These are phyloP conservation scores for Darevskia mixta DNA, from an alignment of 2,797 vertebrate genomes.

Conservation along the genomic window DNA sequence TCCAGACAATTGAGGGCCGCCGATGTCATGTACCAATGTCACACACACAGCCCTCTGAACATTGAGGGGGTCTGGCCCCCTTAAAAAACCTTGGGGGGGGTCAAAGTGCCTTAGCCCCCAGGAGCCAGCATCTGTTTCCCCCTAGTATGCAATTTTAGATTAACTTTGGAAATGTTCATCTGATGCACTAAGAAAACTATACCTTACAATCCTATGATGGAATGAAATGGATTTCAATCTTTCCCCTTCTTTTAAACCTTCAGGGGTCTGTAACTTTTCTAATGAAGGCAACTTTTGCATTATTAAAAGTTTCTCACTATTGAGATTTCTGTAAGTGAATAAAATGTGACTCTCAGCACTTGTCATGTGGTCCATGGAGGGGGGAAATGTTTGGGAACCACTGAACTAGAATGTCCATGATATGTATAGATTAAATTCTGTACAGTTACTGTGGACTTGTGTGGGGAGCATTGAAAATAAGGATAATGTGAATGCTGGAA, in stretches of 20 bases:
- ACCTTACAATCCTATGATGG: slow-evolving; percentile 18
- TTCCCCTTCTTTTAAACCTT: not conserved
- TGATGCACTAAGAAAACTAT: not conserved
- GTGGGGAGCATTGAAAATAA: not conserved
- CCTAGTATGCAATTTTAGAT: slow-evolving; percentile 34
- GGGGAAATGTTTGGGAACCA: too few species aligned
- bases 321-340: not conserved
- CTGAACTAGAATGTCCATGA: not conserved
- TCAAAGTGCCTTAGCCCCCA: too few species aligned
- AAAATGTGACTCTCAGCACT: too few species aligned
- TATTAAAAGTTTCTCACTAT: not conserved
- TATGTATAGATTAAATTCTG: not conserved
- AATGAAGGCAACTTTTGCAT: not conserved
- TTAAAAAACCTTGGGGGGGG: too few species aligned
- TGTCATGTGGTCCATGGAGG: too few species aligned
- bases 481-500: not conserved
- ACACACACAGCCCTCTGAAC: too few species aligned
- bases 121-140: too few species aligned
- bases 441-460: not conserved
- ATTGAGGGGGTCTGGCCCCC: too few species aligned
- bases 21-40: too few species aligned
- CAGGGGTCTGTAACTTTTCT: not conserved
- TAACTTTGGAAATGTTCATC: not conserved
- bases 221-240: not conserved
- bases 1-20: too few species aligned